Evolutionary conservation across 1,140 invertebrate species (phyloP).

Genomic region (Drosophila yakuba): DNA sequence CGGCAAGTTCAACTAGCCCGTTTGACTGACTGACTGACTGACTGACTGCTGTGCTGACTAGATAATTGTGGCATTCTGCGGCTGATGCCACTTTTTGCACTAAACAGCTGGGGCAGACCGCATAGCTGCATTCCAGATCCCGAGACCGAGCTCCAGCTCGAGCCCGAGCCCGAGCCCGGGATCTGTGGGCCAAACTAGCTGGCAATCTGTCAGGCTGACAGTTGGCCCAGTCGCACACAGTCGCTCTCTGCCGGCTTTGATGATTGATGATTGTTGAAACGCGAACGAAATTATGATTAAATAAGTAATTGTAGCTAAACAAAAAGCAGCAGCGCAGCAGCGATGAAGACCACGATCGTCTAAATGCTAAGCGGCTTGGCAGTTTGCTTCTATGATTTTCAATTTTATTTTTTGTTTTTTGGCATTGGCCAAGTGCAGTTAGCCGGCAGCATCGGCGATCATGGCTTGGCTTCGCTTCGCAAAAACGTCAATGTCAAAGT

Average conservation of each 20-base stretch:
- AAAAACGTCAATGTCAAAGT: conserved; percentile 47
- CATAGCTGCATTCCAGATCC: conserved; percentile 65
- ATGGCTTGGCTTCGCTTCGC: conserved; percentile 34
- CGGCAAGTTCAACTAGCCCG: conserved; percentile 81
- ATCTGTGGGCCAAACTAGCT: conserved; percentile 48
- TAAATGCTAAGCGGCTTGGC: conserved; percentile 44
- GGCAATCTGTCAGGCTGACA: conserved; percentile 83
- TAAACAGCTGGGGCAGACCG: conserved; percentile 70
- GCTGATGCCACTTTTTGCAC: conserved; percentile 73
- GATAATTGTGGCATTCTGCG: conserved; percentile 83
- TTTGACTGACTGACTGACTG: conserved; percentile 83
- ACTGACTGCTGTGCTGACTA: conserved; percentile 84
- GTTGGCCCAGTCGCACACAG: conserved; percentile 79
- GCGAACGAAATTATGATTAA: conserved; percentile 84
- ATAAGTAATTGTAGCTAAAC: conserved; percentile 83
- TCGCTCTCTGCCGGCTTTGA: conserved; percentile 66
- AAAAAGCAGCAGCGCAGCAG: conserved; percentile 52
- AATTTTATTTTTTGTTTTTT: conserved; percentile 20
- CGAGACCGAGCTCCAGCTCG: conserved; percentile 3
- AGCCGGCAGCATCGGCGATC: conserved; percentile 38
- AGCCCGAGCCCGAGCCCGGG: conserved; percentile 27
- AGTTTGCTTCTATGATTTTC: conserved; percentile 6
- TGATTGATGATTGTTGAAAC: conserved; percentile 84
- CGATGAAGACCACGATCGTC: conserved; percentile 59
- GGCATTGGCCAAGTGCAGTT: conserved; percentile 55